Evolutionary conservation across 2,113 vertebrate genomes (phyloP), one percentile per base, ranked within the genome.

Genomic region (Myrmophylax atrothorax): DNA sequence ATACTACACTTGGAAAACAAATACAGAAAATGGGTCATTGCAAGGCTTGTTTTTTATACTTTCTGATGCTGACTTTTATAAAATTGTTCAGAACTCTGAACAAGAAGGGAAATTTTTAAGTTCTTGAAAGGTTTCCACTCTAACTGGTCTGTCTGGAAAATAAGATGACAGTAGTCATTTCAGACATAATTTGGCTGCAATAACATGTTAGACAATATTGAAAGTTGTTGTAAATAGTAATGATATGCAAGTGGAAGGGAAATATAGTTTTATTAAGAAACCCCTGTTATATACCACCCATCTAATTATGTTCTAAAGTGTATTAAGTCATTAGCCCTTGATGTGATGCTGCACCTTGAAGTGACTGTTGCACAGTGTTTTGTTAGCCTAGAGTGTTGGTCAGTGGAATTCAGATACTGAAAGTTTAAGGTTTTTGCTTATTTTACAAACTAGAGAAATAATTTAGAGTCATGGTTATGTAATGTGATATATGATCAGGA

Each of bases 381-480:
- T 79, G 16, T 77, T 67, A 77, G 47, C 31, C 49, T 88, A 5
- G 60, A 13, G 0, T 44, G 20, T 77, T 91, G 15, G 11, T 91
- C 79, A 60, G 42, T 64, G 67, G 46, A 64, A 66, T 64, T 75
- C 42, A 81, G 44, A 35, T 22, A 47, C n/a, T 77, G 68, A 33
- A 92, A 92, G 31, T 66, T 92, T 40, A 58, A 84, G 22, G 19
- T 5, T 53, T 70, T 93, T 89, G 64, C 73, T 96, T 88, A 47
- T 91, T 94, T 96, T 85, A 84, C 22, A 46, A 68, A 58, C 50
- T 50, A 38, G 63, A 88, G 70, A 74, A 93, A 86, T 93, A 95
- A 94, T 85, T 96, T 82, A 59, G 82, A 94, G 89, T 95, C 90
- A 93, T 7, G 14, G 83, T 96, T 97, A 92, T 87, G 73, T 97